These are phyloP conservation scores for Chaetoderma sp. DNA, from an alignment of 2,888 invertebrate species.

Conservation along the genomic window DNA sequence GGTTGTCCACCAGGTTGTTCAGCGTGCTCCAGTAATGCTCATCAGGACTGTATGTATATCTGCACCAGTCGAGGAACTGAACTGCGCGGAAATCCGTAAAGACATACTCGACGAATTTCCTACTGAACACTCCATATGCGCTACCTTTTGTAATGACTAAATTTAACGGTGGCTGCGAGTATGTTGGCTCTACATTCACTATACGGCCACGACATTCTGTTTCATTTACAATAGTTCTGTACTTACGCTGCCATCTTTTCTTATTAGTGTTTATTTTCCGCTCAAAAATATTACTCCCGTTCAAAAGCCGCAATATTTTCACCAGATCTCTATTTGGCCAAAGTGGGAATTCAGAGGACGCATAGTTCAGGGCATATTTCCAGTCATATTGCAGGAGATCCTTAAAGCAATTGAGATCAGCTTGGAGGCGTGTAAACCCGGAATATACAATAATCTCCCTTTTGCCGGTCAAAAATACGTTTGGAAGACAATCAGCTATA, in stretches of 20 bases:
- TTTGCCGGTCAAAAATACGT: constrained; percentile 60
- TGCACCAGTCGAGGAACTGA: constrained; percentile 48
- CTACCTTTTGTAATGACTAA: constrained; percentile 52
- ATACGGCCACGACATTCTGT: constrained; percentile 27
- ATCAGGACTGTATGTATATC: constrained; percentile 54
- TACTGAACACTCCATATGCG: constrained; percentile 51
- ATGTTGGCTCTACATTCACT: constrained; percentile 23
- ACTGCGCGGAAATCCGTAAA: constrained; percentile 36
- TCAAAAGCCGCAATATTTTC: constrained; percentile 46
- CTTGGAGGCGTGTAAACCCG: constrained; percentile 46
- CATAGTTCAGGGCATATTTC: constrained; percentile 61
- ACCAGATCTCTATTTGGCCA: constrained; percentile 59
- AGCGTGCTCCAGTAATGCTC: constrained; percentile 60
- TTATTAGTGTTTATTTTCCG: background rate
- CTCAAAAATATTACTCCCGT: constrained; percentile 46
- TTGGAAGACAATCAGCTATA: constrained; percentile 55
- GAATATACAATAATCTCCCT: constrained; percentile 49
- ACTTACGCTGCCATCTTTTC: background rate
- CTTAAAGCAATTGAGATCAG: constrained; percentile 53
- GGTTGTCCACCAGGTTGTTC: constrained; percentile 47
- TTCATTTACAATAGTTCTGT: background rate
- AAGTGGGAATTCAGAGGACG: constrained; percentile 54
- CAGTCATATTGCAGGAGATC: constrained; percentile 44
- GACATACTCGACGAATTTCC: constrained; percentile 49
- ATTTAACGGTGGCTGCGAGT: constrained; percentile 39